These are phyloP conservation scores for Myripristis jacobus DNA, from an alignment of 2,797 vertebrate genomes.

Conservation along the genomic window DNA sequence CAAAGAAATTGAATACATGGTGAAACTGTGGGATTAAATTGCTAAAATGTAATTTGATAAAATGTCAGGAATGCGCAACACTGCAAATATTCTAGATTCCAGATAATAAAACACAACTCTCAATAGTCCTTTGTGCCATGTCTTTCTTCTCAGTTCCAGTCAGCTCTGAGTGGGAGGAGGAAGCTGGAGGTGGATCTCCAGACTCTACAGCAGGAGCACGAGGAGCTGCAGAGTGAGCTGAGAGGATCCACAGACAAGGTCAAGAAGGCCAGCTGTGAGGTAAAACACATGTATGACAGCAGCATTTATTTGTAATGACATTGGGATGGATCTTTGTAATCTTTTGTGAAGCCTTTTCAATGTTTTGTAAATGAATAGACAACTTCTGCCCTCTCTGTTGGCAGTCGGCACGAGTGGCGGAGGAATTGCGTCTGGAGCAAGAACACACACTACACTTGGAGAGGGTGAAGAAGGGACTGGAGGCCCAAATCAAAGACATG, in stretches of 20 bases:
- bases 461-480: slow-evolving; percentile 85
- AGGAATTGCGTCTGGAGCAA: slow-evolving; percentile 87
- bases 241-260: slow-evolving; percentile 81
- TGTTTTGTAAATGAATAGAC: too few species aligned
- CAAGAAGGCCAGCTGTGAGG: slow-evolving; percentile 87
- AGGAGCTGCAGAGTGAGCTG: slow-evolving; percentile 83
- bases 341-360: too few species aligned
- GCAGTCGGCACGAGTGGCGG: slow-evolving; percentile 80
- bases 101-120: background rate
- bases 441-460: slow-evolving; percentile 85
- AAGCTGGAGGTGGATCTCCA: slow-evolving; percentile 89
- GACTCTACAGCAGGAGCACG: slow-evolving; percentile 84
- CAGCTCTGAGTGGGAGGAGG: slow-evolving; percentile 82
- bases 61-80: too few species aligned
- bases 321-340: too few species aligned
- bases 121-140: background rate
- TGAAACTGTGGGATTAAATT: too few species aligned
- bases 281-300: slow-evolving; percentile 47
- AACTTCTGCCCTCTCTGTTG: background rate
- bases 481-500: slow-evolving; percentile 85
- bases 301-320: too few species aligned
- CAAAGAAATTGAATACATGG: too few species aligned
- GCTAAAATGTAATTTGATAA: background rate
- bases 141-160: slow-evolving; percentile 78
- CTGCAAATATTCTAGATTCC: too few species aligned